Base-by-base conservation (phyloP, 2,113 vertebrate species). In the Pteronura brasiliensis region DNA sequence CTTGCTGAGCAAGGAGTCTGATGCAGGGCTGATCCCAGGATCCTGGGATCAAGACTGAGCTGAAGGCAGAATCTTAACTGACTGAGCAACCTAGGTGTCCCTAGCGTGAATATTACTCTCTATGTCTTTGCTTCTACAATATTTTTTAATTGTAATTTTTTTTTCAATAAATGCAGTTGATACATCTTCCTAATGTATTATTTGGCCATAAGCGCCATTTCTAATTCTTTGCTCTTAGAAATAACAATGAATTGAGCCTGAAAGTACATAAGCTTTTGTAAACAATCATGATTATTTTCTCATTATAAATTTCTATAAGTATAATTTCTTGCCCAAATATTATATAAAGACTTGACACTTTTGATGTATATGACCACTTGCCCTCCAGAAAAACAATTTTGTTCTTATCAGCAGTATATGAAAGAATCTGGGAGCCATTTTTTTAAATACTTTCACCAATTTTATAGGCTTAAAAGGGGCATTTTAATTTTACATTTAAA, bases 401-500 rank as follows among this genome's bases (percentile, higher is more conserved):
- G 7, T n/a, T 83, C 27, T 20, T n/a, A 15, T 47, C 27, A 44
- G 27, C 69, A 80, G 36, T 81, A 39, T 18, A 25, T 79, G 52
- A 61, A 94, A 77, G 74, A 57, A 74, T 96, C 59, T 74, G n/a
- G 3, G 17, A 88, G n/a, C 84, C 34, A 36, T 42, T 71, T 57
- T 55, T 76, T 69, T 29, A 17, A 34, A 63, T 10, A 7, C 39
- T 96, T 92, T 90, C 83, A 36, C 63, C 36, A 74, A 42, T 84
- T 76, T 74, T 67, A 67, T 89, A 90, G 5, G 5, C 27, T 94
- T 74, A 59, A 90, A 93, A 72, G 25, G 10, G 36, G 2, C 61
- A 52, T 90, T 97, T 95, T 52, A 76, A 65, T 93, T 92, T 93
- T 88, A 88, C 49, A 95, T 96, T 93, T 94, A 76, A 92, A 96